A percentile compares a stretch with the other conserved stretches of the same genome.
Evolutionary conservation across 2,113 vertebrate species (phyloP).

Genomic region (Sebastes schlegelii): DNA sequence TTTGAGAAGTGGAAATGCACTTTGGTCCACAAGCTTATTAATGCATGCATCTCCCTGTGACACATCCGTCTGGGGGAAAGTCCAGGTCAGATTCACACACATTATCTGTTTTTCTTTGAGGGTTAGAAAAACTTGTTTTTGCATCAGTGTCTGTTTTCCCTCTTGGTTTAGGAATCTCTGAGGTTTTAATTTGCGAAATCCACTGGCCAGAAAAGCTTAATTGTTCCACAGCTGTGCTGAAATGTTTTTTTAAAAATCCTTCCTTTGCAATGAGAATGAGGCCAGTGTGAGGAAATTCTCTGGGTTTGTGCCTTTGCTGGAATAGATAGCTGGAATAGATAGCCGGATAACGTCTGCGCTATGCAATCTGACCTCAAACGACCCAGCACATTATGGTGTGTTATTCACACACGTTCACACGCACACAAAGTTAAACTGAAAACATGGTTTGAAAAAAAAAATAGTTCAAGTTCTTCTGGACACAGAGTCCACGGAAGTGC

Average conservation of each 20-base stretch:
- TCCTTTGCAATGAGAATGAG: conserved; percentile 29
- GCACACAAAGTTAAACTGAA: conserved; percentile 29
- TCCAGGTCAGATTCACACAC: conserved; percentile 27
- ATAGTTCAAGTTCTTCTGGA: conserved; percentile 35
- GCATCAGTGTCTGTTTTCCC: conserved; percentile 9
- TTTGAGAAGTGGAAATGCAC: conserved; percentile 13
- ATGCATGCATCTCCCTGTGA: conserved; percentile 12
- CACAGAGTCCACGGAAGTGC: conserved; percentile 44
- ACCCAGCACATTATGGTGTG: conserved; percentile 51
- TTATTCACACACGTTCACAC: conserved; percentile 34
- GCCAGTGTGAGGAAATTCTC: conserved; percentile 38
- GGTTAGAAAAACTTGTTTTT: conserved; percentile 25
- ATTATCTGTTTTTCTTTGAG: conserved; percentile 28
- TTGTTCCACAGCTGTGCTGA: conserved; percentile 50
- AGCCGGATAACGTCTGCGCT: conserved; percentile 49
- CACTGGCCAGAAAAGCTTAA: conserved; percentile 17
- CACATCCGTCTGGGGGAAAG: conserved; percentile 33
- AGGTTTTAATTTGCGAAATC: conserved; percentile 29
- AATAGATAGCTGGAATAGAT: conserved; percentile 54
- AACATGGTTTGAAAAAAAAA: conserved; percentile 29
- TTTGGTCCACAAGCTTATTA: conserved; percentile 18
- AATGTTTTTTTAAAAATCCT: neutral
- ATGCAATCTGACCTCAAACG: conserved; percentile 60
- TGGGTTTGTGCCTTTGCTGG: conserved; percentile 35
- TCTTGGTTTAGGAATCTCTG: conserved; percentile 11